These are phyloP conservation scores for Tachypleus tridentatus DNA, from an alignment of 1,140 invertebrate genomes.

Conservation along the genomic window DNA sequence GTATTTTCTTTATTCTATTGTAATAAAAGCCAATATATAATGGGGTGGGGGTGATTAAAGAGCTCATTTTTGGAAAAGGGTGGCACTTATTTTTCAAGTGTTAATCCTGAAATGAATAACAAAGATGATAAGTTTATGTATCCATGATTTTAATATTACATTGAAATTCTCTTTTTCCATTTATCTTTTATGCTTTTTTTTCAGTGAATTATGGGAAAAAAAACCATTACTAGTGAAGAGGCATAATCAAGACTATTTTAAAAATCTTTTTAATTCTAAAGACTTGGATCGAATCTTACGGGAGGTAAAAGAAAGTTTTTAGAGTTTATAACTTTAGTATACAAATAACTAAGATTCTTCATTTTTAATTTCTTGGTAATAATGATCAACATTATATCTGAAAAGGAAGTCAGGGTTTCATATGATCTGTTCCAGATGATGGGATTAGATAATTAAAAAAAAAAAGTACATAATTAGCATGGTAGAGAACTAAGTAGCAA, in stretches of 20 bases:
- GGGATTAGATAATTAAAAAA: background rate
- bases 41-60: too few relatives aligned
- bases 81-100: too few relatives aligned
- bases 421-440: too few relatives aligned
- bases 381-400: too few relatives aligned
- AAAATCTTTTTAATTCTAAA: slow-evolving; percentile 55
- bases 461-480: background rate
- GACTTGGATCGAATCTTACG: slow-evolving; percentile 64
- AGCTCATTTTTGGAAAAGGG: too few relatives aligned
- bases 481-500: background rate
- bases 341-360: background rate
- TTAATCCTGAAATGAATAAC: too few relatives aligned
- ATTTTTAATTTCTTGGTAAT: background rate
- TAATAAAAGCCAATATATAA: too few relatives aligned
- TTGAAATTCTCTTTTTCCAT: too few relatives aligned
- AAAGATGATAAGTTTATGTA: too few relatives aligned
- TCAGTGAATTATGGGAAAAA: slow-evolving; percentile 56
- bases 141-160: too few relatives aligned
- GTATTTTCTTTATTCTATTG: too few relatives aligned
- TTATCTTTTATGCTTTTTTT: background rate
- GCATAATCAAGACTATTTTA: slow-evolving; percentile 51
- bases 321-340: background rate
- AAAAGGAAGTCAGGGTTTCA: too few relatives aligned
- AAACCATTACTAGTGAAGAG: slow-evolving; percentile 59
- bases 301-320: slow-evolving; percentile 28